These are phyloP conservation scores for Pelobates fuscus DNA, from an alignment of 2,113 vertebrate species.

Conservation along the genomic window DNA sequence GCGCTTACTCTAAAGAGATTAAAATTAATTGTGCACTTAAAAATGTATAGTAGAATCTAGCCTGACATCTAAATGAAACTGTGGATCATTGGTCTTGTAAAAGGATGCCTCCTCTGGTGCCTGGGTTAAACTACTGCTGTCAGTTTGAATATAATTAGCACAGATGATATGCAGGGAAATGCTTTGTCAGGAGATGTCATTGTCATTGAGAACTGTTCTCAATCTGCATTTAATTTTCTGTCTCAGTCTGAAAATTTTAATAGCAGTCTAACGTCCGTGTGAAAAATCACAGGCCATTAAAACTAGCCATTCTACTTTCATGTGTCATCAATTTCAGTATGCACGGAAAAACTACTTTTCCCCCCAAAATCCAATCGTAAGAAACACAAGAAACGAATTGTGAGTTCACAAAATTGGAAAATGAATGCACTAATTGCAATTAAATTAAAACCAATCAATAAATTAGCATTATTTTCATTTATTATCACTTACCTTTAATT, in stretches of 20 bases:
- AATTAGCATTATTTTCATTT: too few relatives aligned
- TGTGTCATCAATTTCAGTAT: background rate
- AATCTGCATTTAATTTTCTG: constrained; percentile 65
- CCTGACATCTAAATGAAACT: constrained; percentile 66
- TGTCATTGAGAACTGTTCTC: constrained; percentile 65
- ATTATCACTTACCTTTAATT: too few relatives aligned
- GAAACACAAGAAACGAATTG: too few relatives aligned
- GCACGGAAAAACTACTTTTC: too few relatives aligned
- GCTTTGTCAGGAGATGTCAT: constrained; percentile 78
- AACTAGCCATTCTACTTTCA: constrained; percentile 57
- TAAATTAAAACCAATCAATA: too few relatives aligned
- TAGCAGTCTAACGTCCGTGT: constrained; percentile 68
- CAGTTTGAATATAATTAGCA: constrained; percentile 72
- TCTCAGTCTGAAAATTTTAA: constrained; percentile 70
- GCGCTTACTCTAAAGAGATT: constrained; percentile 33
- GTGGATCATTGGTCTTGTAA: constrained; percentile 58
- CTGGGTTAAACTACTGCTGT: constrained; percentile 73
- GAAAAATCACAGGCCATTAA: constrained; percentile 64
- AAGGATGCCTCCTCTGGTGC: constrained; percentile 62
- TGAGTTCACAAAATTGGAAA: constrained; percentile 18
- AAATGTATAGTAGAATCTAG: constrained; percentile 52
- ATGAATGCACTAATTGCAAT: too few relatives aligned
- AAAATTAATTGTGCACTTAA: constrained; percentile 58
- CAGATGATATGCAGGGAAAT: constrained; percentile 69
- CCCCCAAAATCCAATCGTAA: constrained; percentile 25